phyloP scores from a whole-genome alignment of 2,888 invertebrate species.

The Caenorhabditis imperialis region DNA sequence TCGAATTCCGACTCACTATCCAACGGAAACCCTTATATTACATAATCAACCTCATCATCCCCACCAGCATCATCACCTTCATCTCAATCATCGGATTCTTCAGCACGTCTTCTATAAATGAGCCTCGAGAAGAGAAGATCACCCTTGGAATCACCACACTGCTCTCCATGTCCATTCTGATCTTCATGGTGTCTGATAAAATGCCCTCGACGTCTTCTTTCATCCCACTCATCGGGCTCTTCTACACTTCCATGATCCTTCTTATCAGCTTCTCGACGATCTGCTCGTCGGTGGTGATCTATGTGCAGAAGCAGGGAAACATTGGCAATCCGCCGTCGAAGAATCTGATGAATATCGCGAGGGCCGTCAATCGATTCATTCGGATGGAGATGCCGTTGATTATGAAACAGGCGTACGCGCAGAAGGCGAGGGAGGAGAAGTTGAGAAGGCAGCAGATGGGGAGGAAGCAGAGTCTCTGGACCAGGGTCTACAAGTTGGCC shows the following conservation, averaged over 20 bases:
- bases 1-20: conserved; percentile 62
- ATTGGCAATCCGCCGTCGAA: conserved; percentile 72
- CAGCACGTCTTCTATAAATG: conserved; percentile 72
- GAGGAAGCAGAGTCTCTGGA: conserved; percentile 68
- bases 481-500: conserved; percentile 60
- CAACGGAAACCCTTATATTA: conserved; percentile 72
- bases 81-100: conserved; percentile 79
- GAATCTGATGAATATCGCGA: conserved; percentile 69
- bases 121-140: conserved; percentile 73
- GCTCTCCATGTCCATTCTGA: conserved; percentile 79
- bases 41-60: conserved; percentile 69
- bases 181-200: conserved; percentile 78
- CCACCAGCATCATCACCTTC: conserved; percentile 78
- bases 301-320: conserved; percentile 79
- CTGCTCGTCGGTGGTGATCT: conserved; percentile 80
- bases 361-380: conserved; percentile 66
- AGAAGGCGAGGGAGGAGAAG: conserved; percentile 72
- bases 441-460: conserved; percentile 55
- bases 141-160: conserved; percentile 75
- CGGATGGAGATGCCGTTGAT: conserved; percentile 74
- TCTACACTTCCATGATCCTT: conserved; percentile 80
- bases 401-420: conserved; percentile 75
- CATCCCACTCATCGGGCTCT: conserved; percentile 80
- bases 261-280: conserved; percentile 80
- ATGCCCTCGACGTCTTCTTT: conserved; percentile 80